These are phyloP conservation scores for Hypomecis punctinalis DNA, from an alignment of 2,888 invertebrate species.

Conservation along the genomic window DNA sequence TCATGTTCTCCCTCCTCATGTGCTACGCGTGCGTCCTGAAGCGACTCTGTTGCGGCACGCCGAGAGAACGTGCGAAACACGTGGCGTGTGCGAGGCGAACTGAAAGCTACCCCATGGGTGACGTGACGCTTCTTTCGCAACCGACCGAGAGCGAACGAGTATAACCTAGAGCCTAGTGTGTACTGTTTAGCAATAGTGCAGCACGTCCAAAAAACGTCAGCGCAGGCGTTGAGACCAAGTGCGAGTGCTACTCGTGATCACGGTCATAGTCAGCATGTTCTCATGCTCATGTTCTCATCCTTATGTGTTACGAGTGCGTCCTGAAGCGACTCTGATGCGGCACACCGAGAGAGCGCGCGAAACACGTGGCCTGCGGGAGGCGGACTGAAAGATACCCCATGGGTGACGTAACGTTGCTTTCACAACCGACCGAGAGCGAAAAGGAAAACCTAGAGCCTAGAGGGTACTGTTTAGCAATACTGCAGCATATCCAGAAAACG, in stretches of 20 bases:
- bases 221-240: too few relatives aligned
- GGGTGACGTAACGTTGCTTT: neutral
- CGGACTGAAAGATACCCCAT: neutral
- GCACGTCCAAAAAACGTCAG: too few relatives aligned
- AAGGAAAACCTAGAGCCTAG: neutral
- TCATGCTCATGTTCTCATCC: too few relatives aligned
- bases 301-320: too few relatives aligned
- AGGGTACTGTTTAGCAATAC: neutral
- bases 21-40: conserved; percentile 88
- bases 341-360: neutral
- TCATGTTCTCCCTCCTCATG: conserved; percentile 86
- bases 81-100: conserved; percentile 67
- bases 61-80: conserved; percentile 78
- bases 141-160: conserved; percentile 85
- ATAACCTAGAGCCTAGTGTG: neutral
- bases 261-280: neutral
- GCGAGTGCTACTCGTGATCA: neutral
- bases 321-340: neutral
- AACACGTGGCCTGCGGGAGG: neutral
- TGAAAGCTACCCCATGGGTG: conserved; percentile 86
- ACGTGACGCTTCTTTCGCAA: conserved; percentile 86
- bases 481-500: too few relatives aligned
- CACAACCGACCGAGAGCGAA: neutral
- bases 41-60: conserved; percentile 85
- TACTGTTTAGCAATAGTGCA: too few relatives aligned